Evolutionary conservation across 1,140 invertebrate genomes (phyloP).

Genomic region (Eriocheir sinensis): DNA sequence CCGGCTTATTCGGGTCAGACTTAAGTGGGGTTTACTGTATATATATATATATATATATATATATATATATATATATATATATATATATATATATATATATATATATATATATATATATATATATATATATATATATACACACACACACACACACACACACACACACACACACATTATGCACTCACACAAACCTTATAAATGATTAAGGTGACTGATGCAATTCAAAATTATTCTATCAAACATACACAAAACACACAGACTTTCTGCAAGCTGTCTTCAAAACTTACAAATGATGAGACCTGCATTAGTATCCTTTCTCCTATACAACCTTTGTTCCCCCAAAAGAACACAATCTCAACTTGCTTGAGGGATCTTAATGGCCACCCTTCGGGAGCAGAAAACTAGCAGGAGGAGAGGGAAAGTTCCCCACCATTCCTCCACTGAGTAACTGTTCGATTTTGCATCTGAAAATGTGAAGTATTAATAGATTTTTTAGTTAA

Average conservation of each 20-base stretch:
- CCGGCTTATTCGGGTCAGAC: no score
- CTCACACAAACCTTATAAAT: conserved; percentile 49
- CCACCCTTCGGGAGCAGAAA: conserved; percentile 53
- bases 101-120: conserved; percentile 42
- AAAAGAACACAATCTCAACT: conserved; percentile 69
- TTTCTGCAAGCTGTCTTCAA: conserved; percentile 57
- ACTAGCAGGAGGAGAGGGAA: conserved; percentile 78
- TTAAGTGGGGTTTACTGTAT: no score
- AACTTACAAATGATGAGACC: conserved; percentile 64
- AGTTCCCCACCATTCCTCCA: conserved; percentile 79
- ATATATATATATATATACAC: conserved; percentile 47
- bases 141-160: conserved; percentile 53
- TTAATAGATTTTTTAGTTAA: conserved; percentile 63
- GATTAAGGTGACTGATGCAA: conserved; percentile 40
- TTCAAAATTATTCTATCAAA: conserved; percentile 55
- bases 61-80: conserved; percentile 39
- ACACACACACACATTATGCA: conserved; percentile 53
- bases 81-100: conserved; percentile 40
- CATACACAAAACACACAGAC: conserved; percentile 49
- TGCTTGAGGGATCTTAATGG: conserved; percentile 70
- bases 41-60: conserved; percentile 31
- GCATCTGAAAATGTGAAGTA: conserved; percentile 79
- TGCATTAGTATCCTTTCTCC: conserved; percentile 38
- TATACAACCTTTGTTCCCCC: conserved; percentile 67
- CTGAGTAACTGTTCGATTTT: conserved; percentile 79